A percentile compares a stretch with the other conserved stretches of the same genome.
Evolutionary conservation across 2,113 vertebrate species (phyloP).

Genomic region (Ailuropoda melanoleuca): DNA sequence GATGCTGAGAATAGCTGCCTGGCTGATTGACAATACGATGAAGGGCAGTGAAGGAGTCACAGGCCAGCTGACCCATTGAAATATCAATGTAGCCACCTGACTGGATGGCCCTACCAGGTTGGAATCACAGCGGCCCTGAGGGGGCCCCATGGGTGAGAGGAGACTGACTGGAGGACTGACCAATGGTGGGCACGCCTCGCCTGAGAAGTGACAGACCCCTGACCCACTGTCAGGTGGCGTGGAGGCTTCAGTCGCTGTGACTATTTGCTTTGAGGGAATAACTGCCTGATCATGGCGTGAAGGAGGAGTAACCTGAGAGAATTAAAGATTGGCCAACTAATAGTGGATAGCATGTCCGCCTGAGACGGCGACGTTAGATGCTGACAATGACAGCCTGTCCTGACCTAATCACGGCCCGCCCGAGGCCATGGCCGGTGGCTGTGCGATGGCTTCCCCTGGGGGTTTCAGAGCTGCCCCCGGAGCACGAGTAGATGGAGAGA

Average conservation of each 20-base stretch:
- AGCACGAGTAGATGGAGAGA: not conserved
- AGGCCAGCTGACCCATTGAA: not conserved
- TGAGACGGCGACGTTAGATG: not conserved
- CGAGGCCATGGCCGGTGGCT: not conserved
- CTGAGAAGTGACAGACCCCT: not conserved
- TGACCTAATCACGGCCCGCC: not conserved
- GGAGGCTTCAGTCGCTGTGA: not conserved
- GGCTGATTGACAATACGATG: not conserved
- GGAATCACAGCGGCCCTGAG: not conserved
- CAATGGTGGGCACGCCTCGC: not conserved
- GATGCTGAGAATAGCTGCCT: constrained; percentile 5
- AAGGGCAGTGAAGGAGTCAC: not conserved
- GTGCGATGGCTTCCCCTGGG: not conserved
- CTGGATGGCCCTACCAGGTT: not conserved
- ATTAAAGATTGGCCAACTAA: not conserved
- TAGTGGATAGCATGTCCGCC: not conserved
- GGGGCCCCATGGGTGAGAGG: not conserved
- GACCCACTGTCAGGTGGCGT: not conserved
- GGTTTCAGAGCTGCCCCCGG: not conserved
- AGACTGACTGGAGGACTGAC: not conserved
- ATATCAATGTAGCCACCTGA: not conserved
- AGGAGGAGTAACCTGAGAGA: not conserved
- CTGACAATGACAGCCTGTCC: not conserved
- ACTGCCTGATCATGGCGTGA: not conserved
- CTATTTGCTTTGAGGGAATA: not conserved